Base-by-base conservation (phyloP, 2,113 vertebrate species). In the Gasterosteus aculeatus region DNA sequence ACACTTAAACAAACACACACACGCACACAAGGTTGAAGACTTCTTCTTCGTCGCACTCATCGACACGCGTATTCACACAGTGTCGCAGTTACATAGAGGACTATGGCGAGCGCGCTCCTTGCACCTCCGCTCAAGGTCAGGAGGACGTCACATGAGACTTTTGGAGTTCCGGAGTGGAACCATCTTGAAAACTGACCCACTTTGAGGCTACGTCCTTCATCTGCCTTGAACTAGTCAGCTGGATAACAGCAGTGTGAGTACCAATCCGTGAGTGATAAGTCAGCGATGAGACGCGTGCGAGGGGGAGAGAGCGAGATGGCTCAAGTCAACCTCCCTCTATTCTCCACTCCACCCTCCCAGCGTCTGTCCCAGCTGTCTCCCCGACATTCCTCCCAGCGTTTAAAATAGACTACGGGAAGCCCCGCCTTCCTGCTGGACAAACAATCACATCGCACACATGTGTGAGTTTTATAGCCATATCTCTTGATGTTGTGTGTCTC, bases 331-430 rank as follows among this genome's bases (percentile, higher is more conserved):
- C 38, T 9, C 73, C 12, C 33, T 11, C 4, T 29, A 35, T 22
- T 33, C 61, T 22, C 53, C 38, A 26, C 59, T 12, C 44, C 68
- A 53, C 38, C 31, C 31, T 22, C 31, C 63, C 31, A 58, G 7
- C n/a, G 38, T 33, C 67, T 31, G 75, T n/a, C 72, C 84, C 93
- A 94, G 93, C 93, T 94, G 92, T 93, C 92, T 77, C 60, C 31
- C 67, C 72, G 78, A 92, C 91, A 94, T 94, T 93, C 90, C 92
- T 90, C 54, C 42, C 29, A 38, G 72, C 9, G 89, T 92, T 94
- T 93, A 91, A 94, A 94, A 95, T 95, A 95, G 93, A 74, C 61
- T 74, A 71, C 77, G 67, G 31, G 72, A 64, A 66, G 77, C 73
- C 35, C 60, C 61, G 33, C 69, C 76, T 47, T 63, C 67, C 49